These are phyloP conservation scores for Anas bernieri DNA, from an alignment of 2,797 vertebrate genomes.

Conservation along the genomic window DNA sequence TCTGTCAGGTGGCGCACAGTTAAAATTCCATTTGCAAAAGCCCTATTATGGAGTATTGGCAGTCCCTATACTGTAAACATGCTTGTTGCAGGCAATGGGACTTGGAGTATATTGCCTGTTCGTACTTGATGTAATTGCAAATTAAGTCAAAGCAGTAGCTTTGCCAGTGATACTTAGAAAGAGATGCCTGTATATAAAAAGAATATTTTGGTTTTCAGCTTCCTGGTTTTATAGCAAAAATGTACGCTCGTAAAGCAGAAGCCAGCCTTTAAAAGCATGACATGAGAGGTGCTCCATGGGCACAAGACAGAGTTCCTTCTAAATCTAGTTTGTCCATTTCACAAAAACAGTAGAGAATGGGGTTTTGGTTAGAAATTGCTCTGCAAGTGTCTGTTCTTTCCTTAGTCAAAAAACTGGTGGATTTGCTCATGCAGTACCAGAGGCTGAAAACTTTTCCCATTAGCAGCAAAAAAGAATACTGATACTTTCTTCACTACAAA, in stretches of 20 bases:
- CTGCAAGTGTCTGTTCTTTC: neutral
- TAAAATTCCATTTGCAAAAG: conserved; percentile 56
- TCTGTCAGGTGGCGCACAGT: conserved; percentile 8
- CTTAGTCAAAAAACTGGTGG: neutral
- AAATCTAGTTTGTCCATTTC: neutral
- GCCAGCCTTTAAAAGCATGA: fast-evolving
- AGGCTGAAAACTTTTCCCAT: neutral
- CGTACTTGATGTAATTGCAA: neutral
- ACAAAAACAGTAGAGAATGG: fast-evolving
- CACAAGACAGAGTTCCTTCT: neutral
- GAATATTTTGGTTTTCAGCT: neutral
- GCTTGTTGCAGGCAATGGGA: neutral
- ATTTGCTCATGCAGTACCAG: neutral
- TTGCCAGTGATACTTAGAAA: neutral
- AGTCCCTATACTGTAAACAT: conserved; percentile 41
- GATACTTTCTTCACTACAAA: neutral
- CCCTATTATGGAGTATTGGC: neutral
- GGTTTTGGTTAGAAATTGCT: neutral
- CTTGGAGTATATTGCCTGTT: neutral
- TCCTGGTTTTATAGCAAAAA: neutral
- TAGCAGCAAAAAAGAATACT: neutral
- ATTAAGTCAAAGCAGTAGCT: neutral
- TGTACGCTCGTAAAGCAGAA: neutral
- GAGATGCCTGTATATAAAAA: neutral
- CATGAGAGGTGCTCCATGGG: neutral